phyloP scores from a whole-genome alignment of 2,888 invertebrate species.

The Rotaria magnacalcarata region DNA sequence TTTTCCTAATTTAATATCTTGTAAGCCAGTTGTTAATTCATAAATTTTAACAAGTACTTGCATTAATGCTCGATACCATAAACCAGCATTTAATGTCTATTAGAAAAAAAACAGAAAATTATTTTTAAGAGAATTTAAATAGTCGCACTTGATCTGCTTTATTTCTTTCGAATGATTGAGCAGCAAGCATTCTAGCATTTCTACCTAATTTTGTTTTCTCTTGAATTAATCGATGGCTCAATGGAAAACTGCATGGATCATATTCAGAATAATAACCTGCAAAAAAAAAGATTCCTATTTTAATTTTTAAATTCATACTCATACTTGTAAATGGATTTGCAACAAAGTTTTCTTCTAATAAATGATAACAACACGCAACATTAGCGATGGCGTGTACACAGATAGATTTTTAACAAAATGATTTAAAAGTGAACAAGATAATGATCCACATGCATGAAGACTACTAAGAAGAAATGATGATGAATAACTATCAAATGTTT shows the following conservation, averaged over 20 bases:
- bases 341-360: constrained; percentile 43
- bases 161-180: constrained; percentile 40
- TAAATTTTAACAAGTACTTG: constrained; percentile 40
- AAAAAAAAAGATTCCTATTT: neutral
- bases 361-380: constrained; percentile 45
- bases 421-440: constrained; percentile 43
- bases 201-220: constrained; percentile 36
- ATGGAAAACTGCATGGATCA: constrained; percentile 45
- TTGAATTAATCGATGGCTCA: constrained; percentile 34
- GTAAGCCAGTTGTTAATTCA: neutral
- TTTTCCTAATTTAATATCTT: constrained; percentile 38
- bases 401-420: constrained; percentile 32
- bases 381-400: constrained; percentile 23
- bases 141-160: neutral
- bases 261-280: constrained; percentile 21
- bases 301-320: too few relatives aligned
- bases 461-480: constrained; percentile 28
- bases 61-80: constrained; percentile 43
- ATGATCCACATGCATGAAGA: constrained; percentile 41
- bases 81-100: constrained; percentile 39
- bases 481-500: neutral
- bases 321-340: constrained; percentile 24
- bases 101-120: neutral
- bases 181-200: constrained; percentile 45
- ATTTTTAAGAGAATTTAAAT: too few relatives aligned